These are phyloP conservation scores for Acanthornis magna DNA, from an alignment of 2,797 vertebrate species.

Conservation along the genomic window DNA sequence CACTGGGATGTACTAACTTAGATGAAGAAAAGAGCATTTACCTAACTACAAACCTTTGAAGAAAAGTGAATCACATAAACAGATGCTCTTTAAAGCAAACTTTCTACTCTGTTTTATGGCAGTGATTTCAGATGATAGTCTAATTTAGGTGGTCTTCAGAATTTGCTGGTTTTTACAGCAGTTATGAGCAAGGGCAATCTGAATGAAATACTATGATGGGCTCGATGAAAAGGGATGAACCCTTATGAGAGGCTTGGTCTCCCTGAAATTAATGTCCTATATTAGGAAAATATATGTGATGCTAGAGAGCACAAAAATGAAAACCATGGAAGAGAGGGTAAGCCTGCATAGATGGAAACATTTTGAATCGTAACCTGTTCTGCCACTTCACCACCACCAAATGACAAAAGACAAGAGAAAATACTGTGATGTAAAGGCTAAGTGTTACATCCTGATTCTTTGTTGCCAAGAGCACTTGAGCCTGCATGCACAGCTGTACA, in stretches of 20 bases:
- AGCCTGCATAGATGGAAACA: background rate
- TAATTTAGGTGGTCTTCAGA: conserved; percentile 5
- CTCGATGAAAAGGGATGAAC: background rate
- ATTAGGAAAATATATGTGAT: background rate
- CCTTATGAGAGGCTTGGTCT: background rate
- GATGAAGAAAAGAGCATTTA: conserved; percentile 37
- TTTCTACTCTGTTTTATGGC: background rate
- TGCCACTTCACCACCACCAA: background rate
- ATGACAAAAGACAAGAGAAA: background rate
- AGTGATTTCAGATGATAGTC: background rate
- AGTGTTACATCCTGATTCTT: background rate
- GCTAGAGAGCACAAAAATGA: background rate
- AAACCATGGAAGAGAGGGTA: background rate
- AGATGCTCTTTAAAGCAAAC: conserved; percentile 35
- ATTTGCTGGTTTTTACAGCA: background rate
- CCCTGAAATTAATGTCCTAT: background rate
- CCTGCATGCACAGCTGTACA: background rate
- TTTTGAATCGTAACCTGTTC: background rate
- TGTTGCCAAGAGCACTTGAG: background rate
- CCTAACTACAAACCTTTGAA: conserved; percentile 26
- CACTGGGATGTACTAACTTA: background rate
- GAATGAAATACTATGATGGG: background rate
- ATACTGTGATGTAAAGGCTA: background rate
- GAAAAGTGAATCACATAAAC: background rate
- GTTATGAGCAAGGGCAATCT: background rate